phyloP scores from a whole-genome alignment of 2,888 invertebrate genomes.

The Stenchaetothrips biformis region DNA sequence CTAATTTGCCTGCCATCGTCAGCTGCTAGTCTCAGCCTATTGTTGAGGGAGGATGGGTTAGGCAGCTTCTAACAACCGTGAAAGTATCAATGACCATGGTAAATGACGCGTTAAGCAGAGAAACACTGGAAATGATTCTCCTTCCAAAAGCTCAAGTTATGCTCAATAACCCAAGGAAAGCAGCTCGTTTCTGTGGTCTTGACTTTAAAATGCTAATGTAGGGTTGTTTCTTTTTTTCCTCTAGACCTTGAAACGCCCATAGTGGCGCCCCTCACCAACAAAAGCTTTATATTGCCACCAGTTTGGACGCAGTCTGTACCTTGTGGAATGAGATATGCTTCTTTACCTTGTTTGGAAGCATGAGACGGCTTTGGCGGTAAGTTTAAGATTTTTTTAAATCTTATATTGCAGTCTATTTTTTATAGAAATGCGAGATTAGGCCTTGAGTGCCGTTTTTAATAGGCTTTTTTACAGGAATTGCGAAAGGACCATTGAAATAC shows the following conservation, averaged over 20 bases:
- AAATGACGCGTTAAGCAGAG: constrained; percentile 53
- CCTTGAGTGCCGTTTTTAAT: constrained; percentile 25
- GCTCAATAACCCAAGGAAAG: too few species aligned
- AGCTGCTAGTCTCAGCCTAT: constrained; percentile 61
- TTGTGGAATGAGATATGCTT: constrained; percentile 77
- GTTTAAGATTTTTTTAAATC: background rate
- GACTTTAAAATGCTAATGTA: constrained; percentile 7
- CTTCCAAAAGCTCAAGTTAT: too few species aligned
- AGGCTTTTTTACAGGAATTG: constrained; percentile 48
- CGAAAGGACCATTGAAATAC: constrained; percentile 61
- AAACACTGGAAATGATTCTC: background rate
- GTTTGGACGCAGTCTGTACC: constrained; percentile 75
- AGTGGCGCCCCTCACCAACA: constrained; percentile 75
- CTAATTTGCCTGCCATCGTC: constrained; percentile 46
- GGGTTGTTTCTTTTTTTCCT: background rate
- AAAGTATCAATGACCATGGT: constrained; percentile 67
- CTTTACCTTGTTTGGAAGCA: constrained; percentile 76
- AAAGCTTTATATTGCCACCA: constrained; percentile 70
- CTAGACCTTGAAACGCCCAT: constrained; percentile 63
- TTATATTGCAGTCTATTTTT: constrained; percentile 11
- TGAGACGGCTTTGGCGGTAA: constrained; percentile 66
- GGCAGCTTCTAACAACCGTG: constrained; percentile 59
- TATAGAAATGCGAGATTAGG: background rate
- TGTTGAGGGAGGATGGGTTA: constrained; percentile 64
- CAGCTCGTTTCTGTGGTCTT: too few species aligned